A percentile compares a stretch with the other conserved stretches of the same genome.
phyloP scores from a whole-genome alignment of 2,113 vertebrate species.

The Otocyon megalotis region DNA sequence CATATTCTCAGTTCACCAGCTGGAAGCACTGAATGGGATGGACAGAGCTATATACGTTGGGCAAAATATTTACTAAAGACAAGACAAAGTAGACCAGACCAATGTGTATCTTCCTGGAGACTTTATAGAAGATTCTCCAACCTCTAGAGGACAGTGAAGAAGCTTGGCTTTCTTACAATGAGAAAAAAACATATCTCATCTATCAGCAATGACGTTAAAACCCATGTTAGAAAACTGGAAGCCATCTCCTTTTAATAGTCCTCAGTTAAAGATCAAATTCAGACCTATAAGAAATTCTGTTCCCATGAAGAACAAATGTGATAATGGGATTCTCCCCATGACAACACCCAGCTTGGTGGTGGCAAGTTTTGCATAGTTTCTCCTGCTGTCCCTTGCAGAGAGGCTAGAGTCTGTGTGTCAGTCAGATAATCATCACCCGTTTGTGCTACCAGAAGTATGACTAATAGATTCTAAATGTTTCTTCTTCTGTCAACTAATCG shows the following conservation, averaged over 20 bases:
- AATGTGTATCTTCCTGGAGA: neutral
- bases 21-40: neutral
- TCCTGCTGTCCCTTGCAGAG: neutral
- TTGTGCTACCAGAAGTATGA: neutral
- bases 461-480: slow-evolving; percentile 43
- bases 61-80: neutral
- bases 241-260: slow-evolving; percentile 5
- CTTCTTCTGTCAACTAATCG: neutral
- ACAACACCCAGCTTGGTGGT: neutral
- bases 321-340: neutral
- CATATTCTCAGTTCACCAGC: slow-evolving; percentile 31
- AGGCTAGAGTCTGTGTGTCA: neutral
- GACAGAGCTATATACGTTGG: neutral
- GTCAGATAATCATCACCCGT: neutral
- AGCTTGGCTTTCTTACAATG: neutral
- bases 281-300: slow-evolving; percentile 52
- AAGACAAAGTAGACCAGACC: slow-evolving; percentile 7
- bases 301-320: neutral
- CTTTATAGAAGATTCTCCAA: neutral
- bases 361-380: neutral
- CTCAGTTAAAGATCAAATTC: slow-evolving; percentile 52
- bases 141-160: neutral
- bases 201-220: slow-evolving; percentile 36
- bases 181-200: slow-evolving; percentile 32
- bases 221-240: neutral